phyloP scores from a whole-genome alignment of 2,797 vertebrate species.

The Galaxias olidus region DNA sequence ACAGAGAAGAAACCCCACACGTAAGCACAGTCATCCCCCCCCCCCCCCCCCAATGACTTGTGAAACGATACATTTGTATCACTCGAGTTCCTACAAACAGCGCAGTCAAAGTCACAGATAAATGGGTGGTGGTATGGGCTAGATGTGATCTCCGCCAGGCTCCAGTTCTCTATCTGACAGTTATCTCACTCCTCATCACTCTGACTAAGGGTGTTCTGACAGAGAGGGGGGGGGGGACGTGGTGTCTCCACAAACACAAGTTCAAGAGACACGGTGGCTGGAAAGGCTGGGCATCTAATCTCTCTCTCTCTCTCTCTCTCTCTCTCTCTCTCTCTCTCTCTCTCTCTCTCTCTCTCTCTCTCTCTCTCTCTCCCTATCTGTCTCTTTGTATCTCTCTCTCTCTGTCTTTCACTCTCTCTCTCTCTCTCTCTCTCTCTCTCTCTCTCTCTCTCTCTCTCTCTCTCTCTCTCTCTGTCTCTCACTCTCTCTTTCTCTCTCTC shows the following conservation, averaged over 20 bases:
- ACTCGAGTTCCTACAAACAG: conserved; percentile 10
- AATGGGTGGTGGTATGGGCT: no score
- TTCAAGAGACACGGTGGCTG: conserved; percentile 1
- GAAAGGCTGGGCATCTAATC: no score
- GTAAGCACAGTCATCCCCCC: neutral
- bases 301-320: no score
- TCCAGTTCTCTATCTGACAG: no score
- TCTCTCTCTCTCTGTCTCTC: conserved; percentile 4
- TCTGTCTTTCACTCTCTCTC: neutral
- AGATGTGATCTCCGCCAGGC: no score
- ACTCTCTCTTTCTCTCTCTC: neutral
- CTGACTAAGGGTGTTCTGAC: no score
- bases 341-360: no score
- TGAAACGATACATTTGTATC: neutral
- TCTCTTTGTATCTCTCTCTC: no score
- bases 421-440: conserved; percentile 4
- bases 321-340: no score
- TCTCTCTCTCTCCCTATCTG: no score
- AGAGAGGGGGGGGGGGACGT: no score
- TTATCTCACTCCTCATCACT: no score
- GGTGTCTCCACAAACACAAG: neutral
- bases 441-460: conserved; percentile 24
- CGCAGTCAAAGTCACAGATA: neutral
- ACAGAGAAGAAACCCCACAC: conserved; percentile 9
- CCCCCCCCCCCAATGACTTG: neutral